Conservation (phyloP, 2,113 vertebrate genomes). For the Theristicus caerulescens region DNA sequence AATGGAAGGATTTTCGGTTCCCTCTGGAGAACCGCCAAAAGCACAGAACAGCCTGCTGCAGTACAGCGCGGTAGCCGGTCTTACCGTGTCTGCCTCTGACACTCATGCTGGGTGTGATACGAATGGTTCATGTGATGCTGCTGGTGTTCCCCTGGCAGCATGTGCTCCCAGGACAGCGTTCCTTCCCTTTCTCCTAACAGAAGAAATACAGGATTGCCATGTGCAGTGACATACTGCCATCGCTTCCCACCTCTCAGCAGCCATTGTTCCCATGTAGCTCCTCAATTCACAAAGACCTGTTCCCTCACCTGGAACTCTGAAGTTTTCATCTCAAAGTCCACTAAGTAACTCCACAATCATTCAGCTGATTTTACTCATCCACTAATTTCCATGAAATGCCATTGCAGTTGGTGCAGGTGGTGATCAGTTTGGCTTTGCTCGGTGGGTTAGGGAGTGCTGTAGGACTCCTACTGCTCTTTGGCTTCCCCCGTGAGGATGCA, state of each 20-base stretch:
- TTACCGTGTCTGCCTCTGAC: neutral
- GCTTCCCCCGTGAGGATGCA: neutral
- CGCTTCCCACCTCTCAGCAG: neutral
- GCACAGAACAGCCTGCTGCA: neutral
- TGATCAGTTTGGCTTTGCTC: neutral
- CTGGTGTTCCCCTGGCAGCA: neutral
- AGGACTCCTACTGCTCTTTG: neutral
- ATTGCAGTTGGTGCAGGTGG: too few species aligned
- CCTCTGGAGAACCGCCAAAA: neutral
- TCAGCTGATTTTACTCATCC: neutral
- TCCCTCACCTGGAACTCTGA: neutral
- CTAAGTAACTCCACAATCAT: neutral
- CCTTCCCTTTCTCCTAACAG: neutral
- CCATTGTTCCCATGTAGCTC: fast-evolving
- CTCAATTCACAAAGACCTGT: neutral
- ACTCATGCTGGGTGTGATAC: neutral
- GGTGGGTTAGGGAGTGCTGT: neutral
- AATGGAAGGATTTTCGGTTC: neutral
- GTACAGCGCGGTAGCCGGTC: neutral
- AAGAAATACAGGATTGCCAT: neutral
- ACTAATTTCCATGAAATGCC: neutral
- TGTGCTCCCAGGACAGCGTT: neutral
- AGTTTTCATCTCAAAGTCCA: neutral
- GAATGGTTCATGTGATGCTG: neutral
- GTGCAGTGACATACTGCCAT: neutral